Percentiles rank a stretch among this genome's conserved stretches.
These are phyloP conservation scores for Calonectris borealis DNA, from an alignment of 2,113 vertebrate species.

Conservation along the genomic window DNA sequence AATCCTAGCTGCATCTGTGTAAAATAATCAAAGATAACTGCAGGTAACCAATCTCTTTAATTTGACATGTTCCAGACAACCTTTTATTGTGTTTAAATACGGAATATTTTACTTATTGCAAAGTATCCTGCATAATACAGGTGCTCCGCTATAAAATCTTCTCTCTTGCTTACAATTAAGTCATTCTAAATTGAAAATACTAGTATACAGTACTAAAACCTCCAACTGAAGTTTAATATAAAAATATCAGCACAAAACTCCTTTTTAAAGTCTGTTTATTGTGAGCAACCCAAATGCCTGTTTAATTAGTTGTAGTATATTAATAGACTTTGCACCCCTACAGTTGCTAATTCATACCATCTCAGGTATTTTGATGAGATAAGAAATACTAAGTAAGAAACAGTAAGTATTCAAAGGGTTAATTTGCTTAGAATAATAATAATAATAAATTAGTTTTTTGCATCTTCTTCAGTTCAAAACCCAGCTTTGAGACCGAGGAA, in stretches of 20 bases:
- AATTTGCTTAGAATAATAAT: constrained; percentile 75
- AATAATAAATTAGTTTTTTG: constrained; percentile 72
- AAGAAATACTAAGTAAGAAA: constrained; percentile 80
- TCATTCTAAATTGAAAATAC: constrained; percentile 70
- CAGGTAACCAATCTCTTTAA: constrained; percentile 36
- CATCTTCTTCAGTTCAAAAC: constrained; percentile 84
- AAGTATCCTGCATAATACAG: constrained; percentile 46
- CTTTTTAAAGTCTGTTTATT: constrained; percentile 80
- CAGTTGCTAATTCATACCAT: constrained; percentile 69
- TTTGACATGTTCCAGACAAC: constrained; percentile 37
- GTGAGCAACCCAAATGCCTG: constrained; percentile 72
- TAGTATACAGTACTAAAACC: constrained; percentile 72
- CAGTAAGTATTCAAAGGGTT: constrained; percentile 80
- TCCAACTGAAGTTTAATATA: constrained; percentile 76
- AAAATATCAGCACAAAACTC: constrained; percentile 81
- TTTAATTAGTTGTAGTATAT: constrained; percentile 69
- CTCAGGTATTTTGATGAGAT: constrained; percentile 71
- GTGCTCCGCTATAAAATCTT: constrained; percentile 63
- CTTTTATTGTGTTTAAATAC: constrained; percentile 52
- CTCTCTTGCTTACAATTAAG: constrained; percentile 37
- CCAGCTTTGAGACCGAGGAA: constrained; percentile 86
- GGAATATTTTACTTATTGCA: constrained; percentile 72
- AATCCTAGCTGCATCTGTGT: constrained; percentile 17
- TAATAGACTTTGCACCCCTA: constrained; percentile 73
- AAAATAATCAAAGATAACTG: constrained; percentile 38